Base-by-base conservation (phyloP, 2,797 vertebrate genomes). In the Nannoperca obscura region DNA sequence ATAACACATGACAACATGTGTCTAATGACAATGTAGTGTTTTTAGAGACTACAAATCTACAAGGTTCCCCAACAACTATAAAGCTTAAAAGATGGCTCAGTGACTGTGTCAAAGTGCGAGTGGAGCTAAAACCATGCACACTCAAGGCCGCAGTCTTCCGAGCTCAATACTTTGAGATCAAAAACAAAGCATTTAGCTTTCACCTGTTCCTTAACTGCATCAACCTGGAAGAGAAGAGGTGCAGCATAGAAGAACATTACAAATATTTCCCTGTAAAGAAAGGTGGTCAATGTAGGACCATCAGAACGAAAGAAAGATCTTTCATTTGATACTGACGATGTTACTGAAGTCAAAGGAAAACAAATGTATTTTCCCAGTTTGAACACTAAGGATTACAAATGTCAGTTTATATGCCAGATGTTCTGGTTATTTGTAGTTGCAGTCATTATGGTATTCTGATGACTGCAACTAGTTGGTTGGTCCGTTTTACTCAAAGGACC, bases 181-280 rank as follows among this genome's bases (percentile, higher is more conserved):
- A 86, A 87, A 83, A 94, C 94, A 89, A 74, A 91, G 96, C 93
- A 94, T 96, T 95, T 91, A 95, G 95, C 95, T 95, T 96, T 99
- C 97, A 98, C 97, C 97, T 98, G 96, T 94, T 97, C 95, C 94
- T 96, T 96, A 96, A 98, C 95, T 91, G 96, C 96, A 97, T 98
- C 96, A 96, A 98, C 96, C 98, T 98, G 97, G 91, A 98, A 97
- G 95, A 96, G 94, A 98, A 96, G 70, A 97, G 94, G 95, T 93
- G 96, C 93, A 87, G 85, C 87, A 92, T 84, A 92, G 57, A 14
- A 80, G 81, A 86, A 80, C 40, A 58, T 85, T 60, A 82, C 78
- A 88, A 53, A 32, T 7, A 60, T 34, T 63, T 59, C 47, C 17
- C 70, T 24, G 32, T 27, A 20, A 64, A 42, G 12, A n/a, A 15